A percentile compares a stretch with the other conserved stretches of the same genome.
Evolutionary conservation across 2,888 invertebrate species (phyloP).

Genomic region (Drosophila diplacantha): DNA sequence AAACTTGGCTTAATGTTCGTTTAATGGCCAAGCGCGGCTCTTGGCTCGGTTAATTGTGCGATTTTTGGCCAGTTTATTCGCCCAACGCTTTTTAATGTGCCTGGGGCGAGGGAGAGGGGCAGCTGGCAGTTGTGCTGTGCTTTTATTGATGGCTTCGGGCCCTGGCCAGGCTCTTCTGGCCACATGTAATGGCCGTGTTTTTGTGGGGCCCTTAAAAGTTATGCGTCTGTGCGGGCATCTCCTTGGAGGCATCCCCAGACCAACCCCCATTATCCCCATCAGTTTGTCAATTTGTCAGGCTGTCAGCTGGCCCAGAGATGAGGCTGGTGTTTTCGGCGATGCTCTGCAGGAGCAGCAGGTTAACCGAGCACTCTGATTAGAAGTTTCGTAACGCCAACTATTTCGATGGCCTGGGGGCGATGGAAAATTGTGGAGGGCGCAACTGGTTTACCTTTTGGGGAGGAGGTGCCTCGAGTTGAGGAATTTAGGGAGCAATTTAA

Average conservation of each 20-base stretch:
- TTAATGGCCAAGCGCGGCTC: slow-evolving; percentile 55
- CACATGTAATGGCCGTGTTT: slow-evolving; percentile 69
- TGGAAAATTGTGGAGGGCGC: not conserved
- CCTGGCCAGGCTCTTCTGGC: slow-evolving; percentile 46
- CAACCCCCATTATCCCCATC: slow-evolving; percentile 9
- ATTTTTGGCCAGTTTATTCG: slow-evolving; percentile 63
- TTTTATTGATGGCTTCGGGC: slow-evolving; percentile 63
- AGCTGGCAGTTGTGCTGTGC: slow-evolving; percentile 37
- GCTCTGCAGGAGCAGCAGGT: slow-evolving; percentile 3
- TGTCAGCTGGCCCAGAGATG: slow-evolving; percentile 21
- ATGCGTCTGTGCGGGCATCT: slow-evolving; percentile 48
- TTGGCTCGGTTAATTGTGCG: slow-evolving; percentile 63
- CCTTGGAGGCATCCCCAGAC: not conserved
- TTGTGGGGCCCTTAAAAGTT: slow-evolving; percentile 58
- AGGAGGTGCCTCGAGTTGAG: not conserved
- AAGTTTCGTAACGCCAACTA: slow-evolving; percentile 18
- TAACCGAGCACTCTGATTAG: slow-evolving; percentile 13
- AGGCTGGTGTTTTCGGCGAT: slow-evolving; percentile 14
- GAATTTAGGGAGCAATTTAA: slow-evolving; percentile 3
- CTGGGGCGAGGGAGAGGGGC: not conserved
- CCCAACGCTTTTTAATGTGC: slow-evolving; percentile 59
- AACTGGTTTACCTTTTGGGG: not conserved
- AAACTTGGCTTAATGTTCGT: slow-evolving; percentile 52
- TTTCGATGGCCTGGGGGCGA: not conserved
- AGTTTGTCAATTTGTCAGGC: slow-evolving; percentile 48